phyloP scores from a whole-genome alignment of 2,888 invertebrate species.

The Drosophila bunnanda region DNA sequence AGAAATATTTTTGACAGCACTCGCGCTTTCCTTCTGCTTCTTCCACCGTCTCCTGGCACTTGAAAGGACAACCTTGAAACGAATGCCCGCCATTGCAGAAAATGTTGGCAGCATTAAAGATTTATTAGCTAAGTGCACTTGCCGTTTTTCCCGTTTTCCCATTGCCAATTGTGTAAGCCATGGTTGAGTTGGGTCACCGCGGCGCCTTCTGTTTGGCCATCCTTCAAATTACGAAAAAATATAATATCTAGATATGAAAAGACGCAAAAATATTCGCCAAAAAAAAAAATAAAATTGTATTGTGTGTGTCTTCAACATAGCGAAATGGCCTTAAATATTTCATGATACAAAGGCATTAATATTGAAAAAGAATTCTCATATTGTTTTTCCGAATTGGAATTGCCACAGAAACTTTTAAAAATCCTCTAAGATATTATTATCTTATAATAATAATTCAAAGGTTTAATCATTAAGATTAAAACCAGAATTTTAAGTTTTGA shows the following conservation, averaged over 20 bases:
- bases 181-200: constrained; percentile 60
- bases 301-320: neutral
- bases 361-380: neutral
- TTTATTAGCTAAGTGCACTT: constrained; percentile 81
- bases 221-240: constrained; percentile 45
- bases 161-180: constrained; percentile 38
- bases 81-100: constrained; percentile 47
- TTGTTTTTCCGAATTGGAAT: no score
- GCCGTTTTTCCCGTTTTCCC: constrained; percentile 24
- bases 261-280: constrained; percentile 10
- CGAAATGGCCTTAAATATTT: constrained; percentile 35
- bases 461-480: no score
- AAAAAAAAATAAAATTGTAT: constrained; percentile 7
- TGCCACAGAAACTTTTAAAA: neutral
- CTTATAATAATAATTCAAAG: no score
- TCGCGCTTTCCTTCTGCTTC: constrained; percentile 48
- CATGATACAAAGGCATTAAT: constrained; percentile 6
- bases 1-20: constrained; percentile 76
- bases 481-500: no score
- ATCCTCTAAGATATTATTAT: neutral
- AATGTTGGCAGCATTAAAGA: constrained; percentile 71
- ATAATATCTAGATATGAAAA: constrained; percentile 18
- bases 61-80: constrained; percentile 75
- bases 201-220: constrained; percentile 51
- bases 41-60: constrained; percentile 61